phyloP scores from a whole-genome alignment of 1,140 invertebrate genomes.

The Drosophila guanche region DNA sequence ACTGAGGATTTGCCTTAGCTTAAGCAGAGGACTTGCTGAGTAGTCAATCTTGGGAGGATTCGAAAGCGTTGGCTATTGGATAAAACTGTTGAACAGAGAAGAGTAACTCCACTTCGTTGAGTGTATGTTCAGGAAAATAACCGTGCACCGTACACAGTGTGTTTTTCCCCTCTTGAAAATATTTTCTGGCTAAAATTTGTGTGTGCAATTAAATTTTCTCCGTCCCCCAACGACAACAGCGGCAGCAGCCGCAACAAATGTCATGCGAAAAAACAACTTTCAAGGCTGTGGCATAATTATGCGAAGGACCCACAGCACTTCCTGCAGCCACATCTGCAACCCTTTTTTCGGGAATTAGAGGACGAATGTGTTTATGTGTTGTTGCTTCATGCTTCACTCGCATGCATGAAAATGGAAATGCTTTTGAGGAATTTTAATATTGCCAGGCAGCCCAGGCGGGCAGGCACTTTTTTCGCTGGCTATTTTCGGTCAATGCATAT shows the following conservation, averaged over 20 bases:
- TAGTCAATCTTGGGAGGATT: no score
- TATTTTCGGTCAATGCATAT: neutral
- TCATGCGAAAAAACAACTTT: constrained; percentile 31
- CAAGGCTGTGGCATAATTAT: constrained; percentile 45
- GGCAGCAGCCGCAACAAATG: constrained; percentile 31
- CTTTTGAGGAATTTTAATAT: constrained; percentile 7
- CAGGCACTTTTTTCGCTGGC: neutral
- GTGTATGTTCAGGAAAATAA: no score
- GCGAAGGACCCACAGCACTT: constrained; percentile 16
- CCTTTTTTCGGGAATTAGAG: constrained; percentile 36
- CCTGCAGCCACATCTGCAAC: neutral
- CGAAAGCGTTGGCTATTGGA: no score
- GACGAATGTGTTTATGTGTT: constrained; percentile 37
- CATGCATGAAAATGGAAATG: constrained; percentile 17
- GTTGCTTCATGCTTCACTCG: neutral
- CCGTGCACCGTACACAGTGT: no score
- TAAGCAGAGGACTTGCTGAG: no score
- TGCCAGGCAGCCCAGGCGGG: neutral
- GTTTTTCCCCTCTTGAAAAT: neutral
- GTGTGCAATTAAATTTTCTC: constrained; percentile 13
- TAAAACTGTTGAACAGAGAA: no score
- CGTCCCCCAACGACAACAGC: neutral
- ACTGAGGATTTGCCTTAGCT: no score
- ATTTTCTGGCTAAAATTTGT: neutral
- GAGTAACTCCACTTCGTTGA: no score